A percentile compares a stretch with the other conserved stretches of the same genome.
These are phyloP conservation scores for Agonopterix alstromeriana DNA, from an alignment of 2,888 invertebrate species.

Conservation along the genomic window DNA sequence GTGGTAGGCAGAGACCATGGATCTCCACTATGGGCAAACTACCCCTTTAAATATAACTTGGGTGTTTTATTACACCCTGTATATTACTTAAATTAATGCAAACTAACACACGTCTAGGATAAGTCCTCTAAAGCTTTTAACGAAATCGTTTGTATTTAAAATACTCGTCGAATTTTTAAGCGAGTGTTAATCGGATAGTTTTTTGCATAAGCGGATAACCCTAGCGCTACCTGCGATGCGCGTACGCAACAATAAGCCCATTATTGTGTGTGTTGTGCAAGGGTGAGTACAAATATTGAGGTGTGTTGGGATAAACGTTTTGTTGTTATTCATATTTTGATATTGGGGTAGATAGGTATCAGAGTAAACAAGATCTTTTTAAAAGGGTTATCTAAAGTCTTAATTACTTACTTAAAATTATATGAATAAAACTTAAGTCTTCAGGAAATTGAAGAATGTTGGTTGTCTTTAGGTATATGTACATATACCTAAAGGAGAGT, in stretches of 20 bases:
- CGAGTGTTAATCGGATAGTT: slow-evolving; percentile 73
- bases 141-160: slow-evolving; percentile 44
- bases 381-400: too few relatives aligned
- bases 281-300: slow-evolving; percentile 33
- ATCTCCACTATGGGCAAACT: too few relatives aligned
- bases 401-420: too few relatives aligned
- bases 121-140: slow-evolving; percentile 34
- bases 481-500: too few relatives aligned
- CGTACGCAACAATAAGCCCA: slow-evolving; percentile 38
- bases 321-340: slow-evolving; percentile 19
- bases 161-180: slow-evolving; percentile 45
- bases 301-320: slow-evolving; percentile 22
- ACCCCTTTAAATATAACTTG: too few relatives aligned
- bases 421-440: too few relatives aligned
- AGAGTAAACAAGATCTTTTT: too few relatives aligned
- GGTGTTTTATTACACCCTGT: too few relatives aligned
- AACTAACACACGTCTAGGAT: slow-evolving; percentile 39
- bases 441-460: too few relatives aligned
- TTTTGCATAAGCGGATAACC: slow-evolving; percentile 77
- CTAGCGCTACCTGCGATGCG: slow-evolving; percentile 67
- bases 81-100: slow-evolving; percentile 10
- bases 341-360: neutral
- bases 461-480: too few relatives aligned
- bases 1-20: too few relatives aligned
- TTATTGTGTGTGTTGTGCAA: slow-evolving; percentile 45